Evolutionary conservation across 2,797 vertebrate genomes (phyloP), one percentile per base, ranked within the genome.

Genomic region (Yasuhikotakia modesta): DNA sequence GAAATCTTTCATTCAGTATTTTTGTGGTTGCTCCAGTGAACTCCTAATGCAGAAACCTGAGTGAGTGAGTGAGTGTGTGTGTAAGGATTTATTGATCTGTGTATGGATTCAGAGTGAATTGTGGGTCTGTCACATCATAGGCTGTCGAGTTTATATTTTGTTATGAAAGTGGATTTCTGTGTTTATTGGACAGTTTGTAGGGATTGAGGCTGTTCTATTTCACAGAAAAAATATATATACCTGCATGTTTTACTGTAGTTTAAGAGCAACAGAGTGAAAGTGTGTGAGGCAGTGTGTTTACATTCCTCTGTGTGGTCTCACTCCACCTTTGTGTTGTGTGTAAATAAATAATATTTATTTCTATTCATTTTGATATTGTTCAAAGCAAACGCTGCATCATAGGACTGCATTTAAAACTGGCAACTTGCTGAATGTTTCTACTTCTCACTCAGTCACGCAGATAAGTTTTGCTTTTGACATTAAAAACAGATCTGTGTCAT

Each of bases 221-320:
- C 11, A 22, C 21, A 17, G 13, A 2, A n/a, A 27, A 24, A 5
- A 6, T 30, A 70, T 4, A n/a, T n/a, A 2, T 17, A 30, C 8
- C 22, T 13, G 67, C 0, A 24, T 53, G 48, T 70, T 21, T 53
- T 13, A 21, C n/a, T 24, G 39, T 43, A 24, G n/a, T 10, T 46
- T 1, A 2, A 11, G 30, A 55, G 0, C 1, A 55, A 22, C 10
- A 24, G 21, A 27, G 17, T 27, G 70, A 58, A 88, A 83, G 79
- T 58, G 82, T 75, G 76, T 21, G 8, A 19, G 63, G 19, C 77
- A 81, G 88, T 89, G 89, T 91, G 87, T 92, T 90, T 89, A 87
- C 87, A 89, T 91, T 91, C 87, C 86, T 87, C 81, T 27, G 64
- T 39, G 50, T 6, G 57, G 39, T 10, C 10, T 43, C 39, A 43